phyloP scores from a whole-genome alignment of 2,888 invertebrate genomes.

The Portevinia maculata region DNA sequence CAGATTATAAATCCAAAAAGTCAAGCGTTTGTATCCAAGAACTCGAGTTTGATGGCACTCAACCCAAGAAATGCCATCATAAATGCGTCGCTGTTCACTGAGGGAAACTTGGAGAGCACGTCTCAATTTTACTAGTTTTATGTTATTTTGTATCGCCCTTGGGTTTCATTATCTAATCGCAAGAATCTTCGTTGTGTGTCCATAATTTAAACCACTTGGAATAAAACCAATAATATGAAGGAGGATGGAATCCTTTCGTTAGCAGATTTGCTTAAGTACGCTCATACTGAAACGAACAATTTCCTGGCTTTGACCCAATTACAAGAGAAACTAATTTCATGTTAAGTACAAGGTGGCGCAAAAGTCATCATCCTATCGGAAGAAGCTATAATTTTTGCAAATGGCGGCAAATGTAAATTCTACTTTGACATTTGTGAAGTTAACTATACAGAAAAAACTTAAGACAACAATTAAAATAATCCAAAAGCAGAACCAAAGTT shows the following conservation, averaged over 20 bases:
- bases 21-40: slow-evolving; percentile 50
- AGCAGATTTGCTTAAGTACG: slow-evolving; percentile 30
- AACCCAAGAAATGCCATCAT: slow-evolving; percentile 55
- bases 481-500: too few relatives aligned
- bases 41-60: slow-evolving; percentile 41
- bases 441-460: too few relatives aligned
- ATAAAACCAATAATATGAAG: slow-evolving; percentile 1
- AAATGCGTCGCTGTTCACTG: too few relatives aligned
- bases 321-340: slow-evolving; percentile 51
- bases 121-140: slow-evolving; percentile 55
- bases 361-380: too few relatives aligned
- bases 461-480: too few relatives aligned
- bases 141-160: slow-evolving; percentile 11
- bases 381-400: too few relatives aligned
- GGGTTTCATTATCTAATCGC: slow-evolving; percentile 16
- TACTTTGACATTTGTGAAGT: too few relatives aligned
- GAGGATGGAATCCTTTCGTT: slow-evolving; percentile 40
- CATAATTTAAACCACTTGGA: slow-evolving; percentile 36
- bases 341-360: too few relatives aligned
- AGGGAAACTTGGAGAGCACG: slow-evolving; percentile 36
- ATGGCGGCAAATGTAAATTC: too few relatives aligned
- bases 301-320: slow-evolving; percentile 63
- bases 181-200: slow-evolving; percentile 20
- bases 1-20: slow-evolving; percentile 55
- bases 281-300: slow-evolving; percentile 7